Conservation (phyloP, 2,113 vertebrate species). For the Macaca nemestrina region DNA sequence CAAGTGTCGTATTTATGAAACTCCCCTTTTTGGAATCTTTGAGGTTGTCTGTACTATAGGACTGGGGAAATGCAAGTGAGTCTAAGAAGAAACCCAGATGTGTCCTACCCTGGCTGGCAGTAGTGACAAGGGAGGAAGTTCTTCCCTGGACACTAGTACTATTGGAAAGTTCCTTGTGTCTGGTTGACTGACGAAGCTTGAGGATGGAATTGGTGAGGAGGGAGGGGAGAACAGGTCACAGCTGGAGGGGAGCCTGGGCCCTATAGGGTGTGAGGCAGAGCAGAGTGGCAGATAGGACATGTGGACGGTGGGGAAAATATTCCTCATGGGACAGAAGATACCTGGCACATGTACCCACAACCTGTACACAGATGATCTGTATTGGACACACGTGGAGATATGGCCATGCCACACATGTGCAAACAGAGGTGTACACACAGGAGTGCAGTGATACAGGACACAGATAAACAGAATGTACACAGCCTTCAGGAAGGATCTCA, state of each 20-base stretch:
- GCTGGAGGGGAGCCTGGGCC: neutral
- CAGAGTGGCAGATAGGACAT: neutral
- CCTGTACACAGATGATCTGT: neutral
- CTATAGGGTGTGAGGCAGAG: neutral
- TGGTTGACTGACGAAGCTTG: neutral
- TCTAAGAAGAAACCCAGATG: neutral
- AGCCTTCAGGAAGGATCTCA: slow-evolving; percentile 19
- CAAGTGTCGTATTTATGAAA: neutral
- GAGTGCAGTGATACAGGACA: neutral
- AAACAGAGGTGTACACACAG: neutral
- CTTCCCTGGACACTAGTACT: neutral
- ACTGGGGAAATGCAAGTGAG: neutral
- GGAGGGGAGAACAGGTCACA: slow-evolving; percentile 48
- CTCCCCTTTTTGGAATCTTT: neutral
- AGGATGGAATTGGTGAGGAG: neutral
- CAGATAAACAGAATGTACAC: neutral
- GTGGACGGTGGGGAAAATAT: slow-evolving; percentile 48
- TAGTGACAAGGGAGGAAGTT: neutral
- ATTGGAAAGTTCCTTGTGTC: slow-evolving; percentile 5
- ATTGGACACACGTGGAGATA: rapidly evolving
- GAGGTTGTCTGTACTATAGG: neutral
- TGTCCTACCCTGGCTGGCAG: neutral
- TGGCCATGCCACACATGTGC: neutral
- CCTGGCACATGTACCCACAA: neutral
- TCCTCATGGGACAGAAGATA: neutral